phyloP scores from a whole-genome alignment of 2,113 vertebrate species.

The Pseudolaguvia tuberculata region DNA sequence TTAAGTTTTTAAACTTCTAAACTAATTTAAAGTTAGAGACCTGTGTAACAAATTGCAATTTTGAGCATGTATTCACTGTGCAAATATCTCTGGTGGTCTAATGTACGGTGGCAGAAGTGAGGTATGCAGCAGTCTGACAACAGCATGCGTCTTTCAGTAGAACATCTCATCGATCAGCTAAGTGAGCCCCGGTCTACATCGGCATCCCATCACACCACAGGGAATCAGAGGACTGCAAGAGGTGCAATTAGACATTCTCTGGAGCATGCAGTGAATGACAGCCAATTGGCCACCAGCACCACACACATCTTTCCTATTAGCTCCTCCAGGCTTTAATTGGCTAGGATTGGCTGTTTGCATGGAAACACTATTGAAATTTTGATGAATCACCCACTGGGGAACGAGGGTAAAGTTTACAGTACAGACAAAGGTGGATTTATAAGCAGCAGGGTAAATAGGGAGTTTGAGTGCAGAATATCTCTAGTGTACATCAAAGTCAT shows the following conservation, averaged over 20 bases:
- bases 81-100: not conserved
- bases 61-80: not conserved
- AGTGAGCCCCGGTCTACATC: slow-evolving; percentile 59
- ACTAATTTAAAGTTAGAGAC: not conserved
- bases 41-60: not conserved
- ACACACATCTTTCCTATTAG: slow-evolving; percentile 56
- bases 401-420: slow-evolving; percentile 48
- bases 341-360: slow-evolving; percentile 61
- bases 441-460: slow-evolving; percentile 42
- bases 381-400: slow-evolving; percentile 63
- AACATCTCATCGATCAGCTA: slow-evolving; percentile 64
- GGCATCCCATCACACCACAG: slow-evolving; percentile 64
- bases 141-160: slow-evolving; percentile 53
- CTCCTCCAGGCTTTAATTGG: slow-evolving; percentile 65
- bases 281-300: slow-evolving; percentile 49
- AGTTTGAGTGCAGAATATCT: not conserved
- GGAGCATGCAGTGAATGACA: slow-evolving; percentile 62
- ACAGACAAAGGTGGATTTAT: slow-evolving; percentile 54
- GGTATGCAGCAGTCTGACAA: slow-evolving; percentile 28
- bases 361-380: slow-evolving; percentile 55
- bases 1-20: not conserved
- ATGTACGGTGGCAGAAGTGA: not conserved
- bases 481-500: not conserved
- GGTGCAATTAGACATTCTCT: slow-evolving; percentile 68
- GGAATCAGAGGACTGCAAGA: slow-evolving; percentile 59